Evolutionary conservation across 1,140 invertebrate genomes (phyloP).

Genomic region (Tetragonula clypearis): DNA sequence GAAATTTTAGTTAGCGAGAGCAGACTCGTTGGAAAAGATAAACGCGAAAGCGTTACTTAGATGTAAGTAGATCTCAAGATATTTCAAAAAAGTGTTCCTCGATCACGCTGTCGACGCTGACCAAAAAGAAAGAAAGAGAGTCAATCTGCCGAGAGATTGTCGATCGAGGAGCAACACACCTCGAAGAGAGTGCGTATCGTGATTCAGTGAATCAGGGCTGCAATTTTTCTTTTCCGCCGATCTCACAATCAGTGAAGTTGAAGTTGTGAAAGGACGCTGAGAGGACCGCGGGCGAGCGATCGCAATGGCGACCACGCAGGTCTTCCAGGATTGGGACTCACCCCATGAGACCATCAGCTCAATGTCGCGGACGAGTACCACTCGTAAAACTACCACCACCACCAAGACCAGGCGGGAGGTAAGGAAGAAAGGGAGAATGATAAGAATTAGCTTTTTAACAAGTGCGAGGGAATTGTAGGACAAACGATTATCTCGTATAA

Average conservation of each 20-base stretch:
- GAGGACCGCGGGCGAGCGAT: conserved; percentile 7
- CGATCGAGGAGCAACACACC: conserved; percentile 34
- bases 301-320: conserved; percentile 79
- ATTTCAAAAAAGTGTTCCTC: not conserved
- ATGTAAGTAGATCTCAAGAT: not conserved
- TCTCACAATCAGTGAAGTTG: conserved; percentile 41
- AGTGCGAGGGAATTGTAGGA: not conserved
- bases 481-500: no score
- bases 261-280: conserved; percentile 41
- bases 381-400: conserved; percentile 69
- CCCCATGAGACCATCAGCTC: conserved; percentile 74
- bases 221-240: not conserved
- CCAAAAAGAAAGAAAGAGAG: not conserved
- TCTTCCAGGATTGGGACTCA: conserved; percentile 80
- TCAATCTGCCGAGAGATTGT: not conserved
- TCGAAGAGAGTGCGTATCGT: conserved; percentile 38
- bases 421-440: conserved; percentile 33
- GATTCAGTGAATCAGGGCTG: conserved; percentile 46
- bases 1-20: not conserved
- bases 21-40: not conserved
- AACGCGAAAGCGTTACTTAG: not conserved
- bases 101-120: not conserved
- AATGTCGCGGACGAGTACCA: conserved; percentile 73
- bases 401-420: conserved; percentile 68
- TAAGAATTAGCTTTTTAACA: not conserved